Evolutionary conservation across 2,113 vertebrate genomes (phyloP).

Genomic region (Peromyscus polionotus): DNA sequence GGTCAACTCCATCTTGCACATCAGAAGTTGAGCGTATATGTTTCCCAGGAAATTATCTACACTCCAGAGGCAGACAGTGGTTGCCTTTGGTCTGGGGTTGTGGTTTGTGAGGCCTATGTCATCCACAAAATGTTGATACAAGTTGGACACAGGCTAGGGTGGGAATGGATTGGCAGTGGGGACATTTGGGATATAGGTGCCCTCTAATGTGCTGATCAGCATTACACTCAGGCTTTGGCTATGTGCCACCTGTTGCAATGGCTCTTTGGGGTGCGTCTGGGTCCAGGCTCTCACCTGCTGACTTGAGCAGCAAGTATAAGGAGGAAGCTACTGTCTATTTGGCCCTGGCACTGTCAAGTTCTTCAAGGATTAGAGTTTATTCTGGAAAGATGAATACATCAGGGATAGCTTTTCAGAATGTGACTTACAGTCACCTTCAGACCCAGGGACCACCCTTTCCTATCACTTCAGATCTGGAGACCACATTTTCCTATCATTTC

Average conservation of each 20-base stretch:
- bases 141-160: background rate
- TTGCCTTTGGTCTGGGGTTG: background rate
- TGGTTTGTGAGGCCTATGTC: background rate
- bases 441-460: background rate
- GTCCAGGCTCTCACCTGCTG: rapidly evolving
- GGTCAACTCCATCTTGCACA: background rate
- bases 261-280: background rate
- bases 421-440: background rate
- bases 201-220: background rate
- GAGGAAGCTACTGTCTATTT: background rate
- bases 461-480: background rate
- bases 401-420: background rate
- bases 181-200: background rate
- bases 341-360: background rate
- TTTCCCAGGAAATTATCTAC: background rate
- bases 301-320: background rate
- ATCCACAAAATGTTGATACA: background rate
- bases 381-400: background rate
- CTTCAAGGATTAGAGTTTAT: background rate
- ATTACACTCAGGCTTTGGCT: background rate
- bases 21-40: background rate
- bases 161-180: too few relatives aligned
- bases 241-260: rapidly evolving
- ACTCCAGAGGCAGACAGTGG: background rate
- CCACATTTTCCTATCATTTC: background rate